phyloP scores from a whole-genome alignment of 2,113 vertebrate genomes.

The Pristiophorus japonicus region DNA sequence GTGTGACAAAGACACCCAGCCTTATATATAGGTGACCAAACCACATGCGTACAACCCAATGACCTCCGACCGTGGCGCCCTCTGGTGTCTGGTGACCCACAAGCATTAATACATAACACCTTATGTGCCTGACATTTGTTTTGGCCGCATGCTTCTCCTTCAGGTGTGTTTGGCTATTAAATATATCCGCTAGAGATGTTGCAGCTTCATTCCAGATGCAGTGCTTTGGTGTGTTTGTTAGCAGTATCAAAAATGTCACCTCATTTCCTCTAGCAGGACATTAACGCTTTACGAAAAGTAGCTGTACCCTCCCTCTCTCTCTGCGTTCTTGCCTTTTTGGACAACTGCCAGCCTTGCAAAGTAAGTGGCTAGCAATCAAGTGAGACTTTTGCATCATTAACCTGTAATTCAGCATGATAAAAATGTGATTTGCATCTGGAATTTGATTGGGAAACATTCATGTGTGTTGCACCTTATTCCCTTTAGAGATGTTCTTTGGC shows the following conservation, averaged over 20 bases:
- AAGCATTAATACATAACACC: too few relatives aligned
- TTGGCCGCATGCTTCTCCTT: background rate
- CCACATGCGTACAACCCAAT: too few relatives aligned
- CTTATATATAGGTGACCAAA: too few relatives aligned
- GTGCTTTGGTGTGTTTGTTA: background rate
- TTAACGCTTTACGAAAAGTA: background rate
- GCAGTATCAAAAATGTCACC: background rate
- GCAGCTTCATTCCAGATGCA: too few relatives aligned
- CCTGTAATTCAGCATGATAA: slow-evolving; percentile 17
- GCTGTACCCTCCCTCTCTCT: background rate
- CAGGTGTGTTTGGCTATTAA: background rate
- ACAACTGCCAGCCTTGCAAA: background rate
- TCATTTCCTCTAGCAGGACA: too few relatives aligned
- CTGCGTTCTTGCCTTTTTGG: background rate
- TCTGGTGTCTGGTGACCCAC: too few relatives aligned
- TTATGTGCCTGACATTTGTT: background rate
- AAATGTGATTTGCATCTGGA: background rate
- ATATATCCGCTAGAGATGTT: background rate
- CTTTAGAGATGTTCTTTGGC: background rate
- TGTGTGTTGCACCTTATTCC: background rate
- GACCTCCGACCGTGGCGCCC: too few relatives aligned
- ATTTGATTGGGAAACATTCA: slow-evolving; percentile 6
- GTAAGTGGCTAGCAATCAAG: background rate
- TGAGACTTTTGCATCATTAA: slow-evolving; percentile 8
- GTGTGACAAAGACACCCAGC: too few relatives aligned